Percentiles rank a stretch among this genome's conserved stretches.
These are phyloP conservation scores for Electrophaes corylata DNA, from an alignment of 2,888 invertebrate genomes.

Conservation along the genomic window DNA sequence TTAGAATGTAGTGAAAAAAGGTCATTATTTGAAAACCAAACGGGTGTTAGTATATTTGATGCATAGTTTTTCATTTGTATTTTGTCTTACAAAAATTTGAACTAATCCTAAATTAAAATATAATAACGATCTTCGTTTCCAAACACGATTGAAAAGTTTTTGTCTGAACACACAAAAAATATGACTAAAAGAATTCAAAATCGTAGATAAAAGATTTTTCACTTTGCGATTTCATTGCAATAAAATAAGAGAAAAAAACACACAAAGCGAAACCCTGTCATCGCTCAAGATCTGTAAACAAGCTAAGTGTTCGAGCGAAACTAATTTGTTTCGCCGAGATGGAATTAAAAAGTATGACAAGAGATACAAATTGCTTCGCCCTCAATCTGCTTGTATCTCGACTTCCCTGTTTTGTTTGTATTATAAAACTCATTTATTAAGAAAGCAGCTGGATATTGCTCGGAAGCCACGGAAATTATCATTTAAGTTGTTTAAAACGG, in stretches of 20 bases:
- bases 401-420: constrained; percentile 70
- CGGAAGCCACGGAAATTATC: constrained; percentile 14
- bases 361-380: constrained; percentile 74
- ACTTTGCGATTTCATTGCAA: constrained; percentile 26
- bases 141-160: not conserved
- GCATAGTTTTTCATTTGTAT: no score
- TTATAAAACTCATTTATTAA: constrained; percentile 73
- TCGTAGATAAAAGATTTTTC: constrained; percentile 25
- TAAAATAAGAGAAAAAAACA: constrained; percentile 36
- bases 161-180: constrained; percentile 13
- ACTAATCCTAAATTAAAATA: not conserved
- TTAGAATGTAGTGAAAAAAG: no score
- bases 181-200: constrained; percentile 28
- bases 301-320: constrained; percentile 68
- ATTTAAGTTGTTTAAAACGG: not conserved
- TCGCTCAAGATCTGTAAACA: constrained; percentile 65
- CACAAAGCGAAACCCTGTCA: constrained; percentile 54
- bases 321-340: constrained; percentile 70
- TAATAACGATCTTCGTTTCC: no score
- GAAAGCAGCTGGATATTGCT: constrained; percentile 63
- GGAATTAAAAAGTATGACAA: constrained; percentile 80
- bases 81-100: no score
- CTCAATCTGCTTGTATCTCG: constrained; percentile 70
- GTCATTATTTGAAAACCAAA: no score
- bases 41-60: no score